Evolutionary conservation across 2,113 vertebrate species (phyloP).

Genomic region (Sinocyclocheilus rhinocerous): DNA sequence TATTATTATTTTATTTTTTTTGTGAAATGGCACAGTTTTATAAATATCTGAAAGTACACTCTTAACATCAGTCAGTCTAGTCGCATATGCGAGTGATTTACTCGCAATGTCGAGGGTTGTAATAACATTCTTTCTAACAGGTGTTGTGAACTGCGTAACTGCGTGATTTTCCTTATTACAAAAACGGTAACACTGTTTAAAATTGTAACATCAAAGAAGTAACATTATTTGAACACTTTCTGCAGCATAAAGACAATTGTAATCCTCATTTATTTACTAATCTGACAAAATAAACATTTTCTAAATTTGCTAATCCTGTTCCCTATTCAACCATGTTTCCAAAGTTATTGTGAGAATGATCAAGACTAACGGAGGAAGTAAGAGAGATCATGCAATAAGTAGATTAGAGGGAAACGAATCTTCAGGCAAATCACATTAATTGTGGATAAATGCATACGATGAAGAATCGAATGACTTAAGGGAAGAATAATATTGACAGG

Average conservation of each 20-base stretch:
- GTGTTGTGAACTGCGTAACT: neutral
- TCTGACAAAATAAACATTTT: neutral
- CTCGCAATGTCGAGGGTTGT: too few relatives aligned
- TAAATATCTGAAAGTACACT: too few relatives aligned
- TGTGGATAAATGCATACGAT: neutral
- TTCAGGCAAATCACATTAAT: neutral
- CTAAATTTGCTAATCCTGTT: neutral
- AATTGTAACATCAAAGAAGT: neutral
- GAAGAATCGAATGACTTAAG: neutral
- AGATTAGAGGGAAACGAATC: neutral
- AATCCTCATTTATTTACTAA: neutral
- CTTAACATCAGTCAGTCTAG: too few relatives aligned
- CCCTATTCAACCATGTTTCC: neutral
- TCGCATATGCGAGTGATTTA: too few relatives aligned
- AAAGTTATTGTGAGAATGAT: neutral
- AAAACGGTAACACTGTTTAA: neutral
- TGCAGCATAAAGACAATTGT: neutral
- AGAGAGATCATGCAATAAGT: neutral
- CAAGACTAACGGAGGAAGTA: neutral
- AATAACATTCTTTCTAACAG: neutral
- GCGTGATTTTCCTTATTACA: neutral
- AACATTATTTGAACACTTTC: neutral
- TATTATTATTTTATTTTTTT: too few relatives aligned
- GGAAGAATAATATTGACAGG: neutral
- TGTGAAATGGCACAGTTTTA: too few relatives aligned